phyloP scores from a whole-genome alignment of 2,888 invertebrate species.

The Platypus cylindrus region DNA sequence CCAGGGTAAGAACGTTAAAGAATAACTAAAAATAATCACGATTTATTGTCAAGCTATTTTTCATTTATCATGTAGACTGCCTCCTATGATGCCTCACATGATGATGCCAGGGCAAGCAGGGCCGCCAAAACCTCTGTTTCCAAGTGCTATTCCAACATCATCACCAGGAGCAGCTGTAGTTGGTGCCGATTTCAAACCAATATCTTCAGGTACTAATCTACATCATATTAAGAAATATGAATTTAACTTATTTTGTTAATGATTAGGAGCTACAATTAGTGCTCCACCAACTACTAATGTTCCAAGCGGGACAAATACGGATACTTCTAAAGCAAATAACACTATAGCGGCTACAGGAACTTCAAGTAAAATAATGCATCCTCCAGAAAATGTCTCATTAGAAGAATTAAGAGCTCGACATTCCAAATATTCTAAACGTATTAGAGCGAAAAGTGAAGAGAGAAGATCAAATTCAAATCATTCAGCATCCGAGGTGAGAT shows the following conservation, averaged over 20 bases:
- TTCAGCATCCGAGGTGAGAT: slow-evolving; percentile 30
- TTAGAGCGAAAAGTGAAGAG: slow-evolving; percentile 27
- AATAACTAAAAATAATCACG: no score
- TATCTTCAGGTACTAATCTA: slow-evolving; percentile 39
- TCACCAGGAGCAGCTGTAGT: slow-evolving; percentile 36
- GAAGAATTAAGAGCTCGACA: slow-evolving; percentile 68
- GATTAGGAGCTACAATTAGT: slow-evolving; percentile 63
- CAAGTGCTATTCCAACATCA: slow-evolving; percentile 58
- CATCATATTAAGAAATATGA: neutral
- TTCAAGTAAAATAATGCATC: slow-evolving; percentile 83
- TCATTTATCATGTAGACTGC: slow-evolving; percentile 37
- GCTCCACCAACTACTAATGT: slow-evolving; percentile 50
- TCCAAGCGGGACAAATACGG: slow-evolving; percentile 24
- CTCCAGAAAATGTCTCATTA: slow-evolving; percentile 82
- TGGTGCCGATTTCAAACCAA: slow-evolving; percentile 48
- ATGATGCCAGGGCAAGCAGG: slow-evolving; percentile 45
- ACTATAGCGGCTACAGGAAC: slow-evolving; percentile 70
- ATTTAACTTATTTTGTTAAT: neutral
- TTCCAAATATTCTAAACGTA: slow-evolving; percentile 45
- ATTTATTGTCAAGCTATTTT: no score
- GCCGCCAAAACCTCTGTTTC: slow-evolving; percentile 67
- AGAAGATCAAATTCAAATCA: slow-evolving; percentile 26
- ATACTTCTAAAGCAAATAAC: slow-evolving; percentile 30
- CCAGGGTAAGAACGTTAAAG: slow-evolving; percentile 39
- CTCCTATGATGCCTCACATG: slow-evolving; percentile 38